Percentiles rank a stretch among this genome's conserved stretches.
These are phyloP conservation scores for Oreochromis spilurus DNA, from an alignment of 2,113 vertebrate species.

Conservation along the genomic window DNA sequence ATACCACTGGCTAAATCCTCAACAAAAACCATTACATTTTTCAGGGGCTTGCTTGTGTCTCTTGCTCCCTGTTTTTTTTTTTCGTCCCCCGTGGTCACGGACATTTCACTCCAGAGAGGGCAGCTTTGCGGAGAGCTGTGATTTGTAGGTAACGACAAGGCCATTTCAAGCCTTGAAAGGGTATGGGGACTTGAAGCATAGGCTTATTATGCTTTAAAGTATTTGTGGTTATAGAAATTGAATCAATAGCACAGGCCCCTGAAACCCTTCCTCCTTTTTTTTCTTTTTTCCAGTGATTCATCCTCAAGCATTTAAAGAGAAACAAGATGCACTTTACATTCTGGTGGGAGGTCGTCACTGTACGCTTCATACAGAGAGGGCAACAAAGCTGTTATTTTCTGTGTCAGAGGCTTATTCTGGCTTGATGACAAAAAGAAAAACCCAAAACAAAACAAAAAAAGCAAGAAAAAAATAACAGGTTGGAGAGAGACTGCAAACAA, in stretches of 20 bases:
- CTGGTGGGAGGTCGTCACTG: constrained; percentile 55
- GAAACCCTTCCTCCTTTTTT: not conserved
- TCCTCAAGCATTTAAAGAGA: constrained; percentile 35
- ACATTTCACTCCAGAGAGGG: constrained; percentile 46
- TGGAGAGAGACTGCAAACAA: not conserved
- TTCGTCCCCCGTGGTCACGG: constrained; percentile 40
- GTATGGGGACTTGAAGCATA: constrained; percentile 60
- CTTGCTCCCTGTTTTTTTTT: constrained; percentile 32
- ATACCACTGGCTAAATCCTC: constrained; percentile 53
- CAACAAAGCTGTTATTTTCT: constrained; percentile 42
- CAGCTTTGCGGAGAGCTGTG: constrained; percentile 53
- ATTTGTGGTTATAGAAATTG: constrained; percentile 73
- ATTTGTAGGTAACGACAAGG: constrained; percentile 70
- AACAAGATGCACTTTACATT: constrained; percentile 54
- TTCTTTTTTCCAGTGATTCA: constrained; percentile 40
- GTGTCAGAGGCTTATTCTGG: constrained; percentile 21
- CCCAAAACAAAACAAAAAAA: not conserved
- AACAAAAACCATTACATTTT: constrained; percentile 54
- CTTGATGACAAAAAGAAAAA: constrained; percentile 5
- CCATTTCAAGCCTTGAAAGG: constrained; percentile 65
- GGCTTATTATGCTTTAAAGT: constrained; percentile 72
- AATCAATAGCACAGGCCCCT: constrained; percentile 61
- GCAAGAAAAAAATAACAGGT: not conserved
- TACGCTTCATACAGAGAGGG: constrained; percentile 11
- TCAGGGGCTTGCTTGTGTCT: constrained; percentile 41